Evolutionary conservation across 2,113 vertebrate species (phyloP).

Genomic region (Lathamus discolor): DNA sequence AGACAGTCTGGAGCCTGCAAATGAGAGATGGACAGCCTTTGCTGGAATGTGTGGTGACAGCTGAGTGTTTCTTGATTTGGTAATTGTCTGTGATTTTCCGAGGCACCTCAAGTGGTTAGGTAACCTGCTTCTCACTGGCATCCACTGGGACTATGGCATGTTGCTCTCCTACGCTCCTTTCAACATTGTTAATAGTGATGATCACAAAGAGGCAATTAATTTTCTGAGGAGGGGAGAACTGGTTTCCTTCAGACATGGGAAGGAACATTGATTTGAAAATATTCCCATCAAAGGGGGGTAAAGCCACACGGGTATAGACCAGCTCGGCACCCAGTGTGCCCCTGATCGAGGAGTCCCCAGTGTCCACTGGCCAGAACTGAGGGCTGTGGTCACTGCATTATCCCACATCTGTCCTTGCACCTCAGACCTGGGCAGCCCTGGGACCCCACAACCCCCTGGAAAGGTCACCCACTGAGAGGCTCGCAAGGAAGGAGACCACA

Average conservation of each 20-base stretch:
- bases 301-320: background rate
- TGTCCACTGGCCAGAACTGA: background rate
- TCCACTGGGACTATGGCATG: fast-evolving
- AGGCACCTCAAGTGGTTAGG: background rate
- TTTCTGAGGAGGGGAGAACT: background rate
- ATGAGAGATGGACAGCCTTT: background rate
- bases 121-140: background rate
- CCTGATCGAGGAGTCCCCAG: background rate
- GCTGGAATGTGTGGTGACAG: background rate
- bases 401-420: background rate
- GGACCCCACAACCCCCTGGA: background rate
- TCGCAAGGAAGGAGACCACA: background rate
- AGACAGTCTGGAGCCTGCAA: slow-evolving; percentile 40
- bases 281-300: background rate
- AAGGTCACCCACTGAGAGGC: background rate
- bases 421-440: background rate
- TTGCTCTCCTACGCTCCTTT: background rate
- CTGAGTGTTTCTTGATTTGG: background rate
- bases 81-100: background rate
- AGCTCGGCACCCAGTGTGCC: background rate
- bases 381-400: background rate
- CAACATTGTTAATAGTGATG: fast-evolving
- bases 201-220: background rate
- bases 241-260: background rate
- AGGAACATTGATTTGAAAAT: background rate